Base-by-base conservation (phyloP, 92 coral and sea anemone species). In the Nematostella vectensis region DNA sequence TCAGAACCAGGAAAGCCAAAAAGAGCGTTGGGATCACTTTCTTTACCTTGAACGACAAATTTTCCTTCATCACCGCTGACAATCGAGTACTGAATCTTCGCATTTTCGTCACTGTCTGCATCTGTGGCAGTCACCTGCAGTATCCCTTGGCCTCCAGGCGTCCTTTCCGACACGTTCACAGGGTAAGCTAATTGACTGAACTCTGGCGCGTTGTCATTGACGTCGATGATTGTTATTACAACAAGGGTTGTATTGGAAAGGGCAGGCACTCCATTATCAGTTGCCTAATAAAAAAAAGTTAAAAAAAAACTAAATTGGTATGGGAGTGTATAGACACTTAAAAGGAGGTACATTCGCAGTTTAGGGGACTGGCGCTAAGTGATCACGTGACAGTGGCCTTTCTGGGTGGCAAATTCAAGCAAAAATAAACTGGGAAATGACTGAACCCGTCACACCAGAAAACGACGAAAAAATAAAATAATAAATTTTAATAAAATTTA, bases 171-270 rank as follows among this genome's bases (percentile, higher is more conserved):
- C 0, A 89, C 70, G 51, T 74, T 73, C 19, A 66, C 74, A 9
- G 42, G 44, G 44, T 85, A 78, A 26, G 63, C 64, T 8, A 61
- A 54, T 60, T 80, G 57, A 25, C 57, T 48, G 52, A 89, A 89
- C 19, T 56, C 79, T 11, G 97, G 97, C 0, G 89, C 69, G 57
- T 89, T 89, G 50, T 89, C 89, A 54, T 89, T 89, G 1, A 51
- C 62, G 67, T 89, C 97, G 51, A 61, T 37, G 31, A 85, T 67
- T 17, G 48, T 67, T 33, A 89, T 63, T 60, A 63, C 54, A 15
- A 89, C 97, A 4, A 58, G 43, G 40, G 89, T 77, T 17, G 67
- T 51, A 50, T 81, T 89, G 9, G 61, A 50, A 17, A 63, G 74
- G 23, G 31, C 50, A 57, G 55, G 39, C 38, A 3, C 23, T 12